phyloP scores from a whole-genome alignment of 1,140 invertebrate species.

The Drosophila arizonae region DNA sequence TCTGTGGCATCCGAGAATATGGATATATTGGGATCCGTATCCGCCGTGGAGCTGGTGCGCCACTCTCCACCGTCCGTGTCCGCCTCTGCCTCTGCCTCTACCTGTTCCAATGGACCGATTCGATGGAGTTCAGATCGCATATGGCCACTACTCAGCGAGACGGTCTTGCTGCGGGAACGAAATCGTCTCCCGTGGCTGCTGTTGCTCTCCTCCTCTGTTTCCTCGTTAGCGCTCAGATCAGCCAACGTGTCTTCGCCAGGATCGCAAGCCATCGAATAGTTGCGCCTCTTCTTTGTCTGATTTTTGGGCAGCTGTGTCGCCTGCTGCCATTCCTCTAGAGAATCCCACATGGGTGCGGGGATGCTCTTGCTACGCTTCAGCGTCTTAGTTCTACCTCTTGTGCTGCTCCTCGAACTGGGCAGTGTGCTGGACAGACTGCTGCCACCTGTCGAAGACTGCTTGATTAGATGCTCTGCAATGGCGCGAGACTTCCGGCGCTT shows the following conservation, averaged over 20 bases:
- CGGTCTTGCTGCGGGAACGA: slow-evolving; percentile 57
- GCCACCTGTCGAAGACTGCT: slow-evolving; percentile 15
- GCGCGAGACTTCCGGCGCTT: slow-evolving; percentile 63
- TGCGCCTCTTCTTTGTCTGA: slow-evolving; percentile 22
- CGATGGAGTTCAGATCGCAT: slow-evolving; percentile 84
- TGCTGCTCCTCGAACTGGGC: neutral
- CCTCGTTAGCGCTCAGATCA: slow-evolving; percentile 22
- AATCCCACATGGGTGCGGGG: slow-evolving; percentile 39
- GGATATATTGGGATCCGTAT: slow-evolving; percentile 46
- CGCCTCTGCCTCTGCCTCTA: neutral
- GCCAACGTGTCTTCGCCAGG: slow-evolving; percentile 1
- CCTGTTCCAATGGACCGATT: slow-evolving; percentile 41
- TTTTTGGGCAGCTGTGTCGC: slow-evolving; percentile 6
- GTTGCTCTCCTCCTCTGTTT: slow-evolving; percentile 48
- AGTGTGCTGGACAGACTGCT: slow-evolving; percentile 37
- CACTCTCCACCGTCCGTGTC: slow-evolving; percentile 32
- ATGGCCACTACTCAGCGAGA: slow-evolving; percentile 58
- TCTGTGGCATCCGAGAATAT: slow-evolving; percentile 50
- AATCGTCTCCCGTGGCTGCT: slow-evolving; percentile 21
- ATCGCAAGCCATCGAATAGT: slow-evolving; percentile 34
- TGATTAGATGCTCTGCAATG: slow-evolving; percentile 9
- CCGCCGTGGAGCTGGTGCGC: slow-evolving; percentile 18
- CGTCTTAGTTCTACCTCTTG: neutral
- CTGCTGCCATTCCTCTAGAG: slow-evolving; percentile 44
- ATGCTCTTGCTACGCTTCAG: slow-evolving; percentile 65